Base-by-base conservation (phyloP, 2,113 vertebrate species). In the Dromaius novaehollandiae region DNA sequence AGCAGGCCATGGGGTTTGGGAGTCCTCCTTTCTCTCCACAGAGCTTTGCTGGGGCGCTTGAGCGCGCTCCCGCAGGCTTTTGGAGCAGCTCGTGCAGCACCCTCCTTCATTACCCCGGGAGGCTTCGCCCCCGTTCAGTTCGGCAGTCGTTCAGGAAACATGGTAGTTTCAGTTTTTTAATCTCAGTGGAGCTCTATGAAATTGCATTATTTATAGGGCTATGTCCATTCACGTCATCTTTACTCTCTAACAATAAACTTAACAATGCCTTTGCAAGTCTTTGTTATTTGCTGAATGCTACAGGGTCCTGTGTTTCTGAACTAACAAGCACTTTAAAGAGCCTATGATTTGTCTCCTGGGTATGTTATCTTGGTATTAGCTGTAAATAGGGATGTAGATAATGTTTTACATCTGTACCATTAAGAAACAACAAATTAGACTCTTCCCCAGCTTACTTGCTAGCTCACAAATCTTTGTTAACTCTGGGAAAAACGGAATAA, bases 331-430 rank as follows among this genome's bases (percentile, higher is more conserved):
- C 85, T 96, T 93, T 82, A 80, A 88, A 94, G 66, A 95, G 95
- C 48, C 85, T 93, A 32, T 90, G 89, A 97, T 96, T 95, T 97
- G 85, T 96, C 91, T 96, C 94, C 82, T 0, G 63, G 78, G 93
- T 85, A 81, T 93, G 79, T 94, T 93, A 96, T 96, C 91, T 96
- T 93, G 79, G 75, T 96, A 89, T 95, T 96, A 94, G 89, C 79
- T 94, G 85, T 88, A 94, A 96, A 93, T 80, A 90, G 90, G 71
- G 66, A 91, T 93, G 82, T 65, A 96, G 91, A 96, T 96, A 94
- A 91, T 88, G 85, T 94, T 95, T 96, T 95, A 96, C 78, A 80
- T 91, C 89, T 94, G 94, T 85, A 88, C 84, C 34, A 69, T 85
- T 89, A 95, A 66, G 85, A 95, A 94, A 68, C 53, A 91, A 82